Conservation (phyloP, 1,140 invertebrate species). For the Melipona quadrifasciata region DNA sequence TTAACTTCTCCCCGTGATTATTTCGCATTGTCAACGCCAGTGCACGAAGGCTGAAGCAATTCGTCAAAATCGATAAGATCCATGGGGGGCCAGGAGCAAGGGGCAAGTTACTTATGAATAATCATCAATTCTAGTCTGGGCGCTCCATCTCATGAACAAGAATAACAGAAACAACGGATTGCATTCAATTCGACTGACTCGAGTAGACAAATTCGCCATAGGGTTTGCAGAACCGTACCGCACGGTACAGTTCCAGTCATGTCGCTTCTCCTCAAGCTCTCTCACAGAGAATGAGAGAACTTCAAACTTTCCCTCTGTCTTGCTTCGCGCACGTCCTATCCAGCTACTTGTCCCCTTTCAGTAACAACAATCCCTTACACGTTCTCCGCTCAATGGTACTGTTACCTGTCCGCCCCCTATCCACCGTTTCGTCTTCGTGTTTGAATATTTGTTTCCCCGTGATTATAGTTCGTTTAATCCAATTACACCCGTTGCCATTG, state of each 20-base stretch:
- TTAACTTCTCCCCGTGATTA: no score
- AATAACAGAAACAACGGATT: conserved; percentile 27
- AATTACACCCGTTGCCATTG: background rate
- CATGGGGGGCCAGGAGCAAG: background rate
- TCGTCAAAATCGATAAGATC: background rate
- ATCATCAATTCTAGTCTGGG: background rate
- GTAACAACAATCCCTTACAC: background rate
- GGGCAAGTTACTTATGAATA: conserved; percentile 1
- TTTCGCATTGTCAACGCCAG: background rate
- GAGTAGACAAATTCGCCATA: conserved; percentile 26
- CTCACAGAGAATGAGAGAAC: background rate
- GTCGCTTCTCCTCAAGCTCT: conserved; percentile 8
- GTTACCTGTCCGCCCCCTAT: no score
- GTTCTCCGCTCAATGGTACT: background rate
- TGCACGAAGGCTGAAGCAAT: background rate
- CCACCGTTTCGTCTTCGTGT: background rate
- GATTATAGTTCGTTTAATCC: conserved; percentile 3
- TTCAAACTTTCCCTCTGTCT: conserved; percentile 10
- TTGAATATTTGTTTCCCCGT: background rate
- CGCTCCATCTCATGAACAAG: background rate
- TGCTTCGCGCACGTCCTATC: background rate
- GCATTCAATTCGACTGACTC: conserved; percentile 13
- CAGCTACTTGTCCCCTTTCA: background rate
- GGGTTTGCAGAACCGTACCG: conserved; percentile 4
- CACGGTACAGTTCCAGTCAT: conserved; percentile 5